A percentile compares a stretch with the other conserved stretches of the same genome.
Evolutionary conservation across 2,888 invertebrate species (phyloP).

Genomic region (Monochamus alternatus): DNA sequence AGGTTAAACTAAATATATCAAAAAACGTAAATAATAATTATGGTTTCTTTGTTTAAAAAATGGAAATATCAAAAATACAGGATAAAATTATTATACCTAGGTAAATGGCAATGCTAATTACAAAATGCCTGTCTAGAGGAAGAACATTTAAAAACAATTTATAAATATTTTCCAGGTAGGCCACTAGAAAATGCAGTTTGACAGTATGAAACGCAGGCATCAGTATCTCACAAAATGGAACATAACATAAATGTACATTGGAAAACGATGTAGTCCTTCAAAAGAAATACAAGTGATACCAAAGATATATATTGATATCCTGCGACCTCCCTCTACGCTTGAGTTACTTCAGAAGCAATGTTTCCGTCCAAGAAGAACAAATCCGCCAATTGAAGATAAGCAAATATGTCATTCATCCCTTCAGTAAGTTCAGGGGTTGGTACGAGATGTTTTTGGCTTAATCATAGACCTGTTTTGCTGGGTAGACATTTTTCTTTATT

Average conservation of each 20-base stretch:
- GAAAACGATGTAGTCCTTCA: neutral
- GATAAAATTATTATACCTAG: too few species aligned
- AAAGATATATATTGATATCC: neutral
- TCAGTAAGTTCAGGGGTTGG: slow-evolving; percentile 37
- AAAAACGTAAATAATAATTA: too few species aligned
- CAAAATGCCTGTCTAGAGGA: too few species aligned
- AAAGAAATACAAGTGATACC: neutral
- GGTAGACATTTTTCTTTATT: slow-evolving; percentile 47
- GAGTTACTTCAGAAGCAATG: slow-evolving; percentile 48
- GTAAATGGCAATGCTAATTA: too few species aligned
- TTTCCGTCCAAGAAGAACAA: slow-evolving; percentile 46
- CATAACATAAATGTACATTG: neutral
- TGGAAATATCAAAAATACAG: too few species aligned
- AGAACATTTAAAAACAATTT: too few species aligned
- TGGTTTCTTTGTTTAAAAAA: too few species aligned
- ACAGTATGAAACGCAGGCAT: too few species aligned
- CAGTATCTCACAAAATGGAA: neutral
- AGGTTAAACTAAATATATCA: too few species aligned
- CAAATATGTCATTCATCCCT: slow-evolving; percentile 52
- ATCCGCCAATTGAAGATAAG: slow-evolving; percentile 45
- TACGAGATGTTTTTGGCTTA: slow-evolving; percentile 48
- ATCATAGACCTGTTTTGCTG: slow-evolving; percentile 40
- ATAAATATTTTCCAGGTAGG: too few species aligned
- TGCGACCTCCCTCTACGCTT: neutral
- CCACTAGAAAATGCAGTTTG: too few species aligned